Base-by-base conservation (phyloP, 1,140 invertebrate species). In the Subanguina moxae region DNA sequence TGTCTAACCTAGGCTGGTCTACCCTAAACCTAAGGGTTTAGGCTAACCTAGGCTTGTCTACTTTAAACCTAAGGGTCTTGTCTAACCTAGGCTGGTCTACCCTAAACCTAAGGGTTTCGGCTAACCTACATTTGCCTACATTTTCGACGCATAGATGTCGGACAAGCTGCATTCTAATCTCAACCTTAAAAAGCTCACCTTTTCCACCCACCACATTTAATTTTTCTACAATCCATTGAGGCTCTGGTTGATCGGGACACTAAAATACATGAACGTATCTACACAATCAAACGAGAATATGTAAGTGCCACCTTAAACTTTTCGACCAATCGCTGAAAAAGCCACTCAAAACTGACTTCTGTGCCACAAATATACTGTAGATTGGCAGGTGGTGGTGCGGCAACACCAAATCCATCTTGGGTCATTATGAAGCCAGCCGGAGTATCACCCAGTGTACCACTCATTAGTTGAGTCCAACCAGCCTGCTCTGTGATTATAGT, bases 161-260 rank as follows among this genome's bases (percentile, higher is more conserved):
- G n/a, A n/a, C n/a, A n/a, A n/a, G n/a, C n/a, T n/a, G n/a, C n/a
- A n/a, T n/a, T 25, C 11, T 13, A 25, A 62, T 15, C 28, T 11
- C 28, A 13, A 38, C 28, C 48, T 19, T 21, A 1, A 45, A 52
- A 52, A 19, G 23, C 28, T 42, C 27, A 82, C 80, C 77, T 66
- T 73, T 73, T 30, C 71, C 77, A 43, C 62, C 71, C 23, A 72
- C 71, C 19, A 62, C 30, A 57, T 80, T 80, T 59, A 80, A 52
- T 1, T 71, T 62, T 57, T 80, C 78, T 19, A 73, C 71, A 46
- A 80, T 80, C 79, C 79, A 80, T 56, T 82, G 75, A 27, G 78
- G 80, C 48, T 75, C 73, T 23, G 68, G 69, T 46, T 72, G 67
- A 27, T 71, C 62, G 28, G 64, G 42, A 30, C 69, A 70, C 48